Percentiles rank a stretch among this genome's conserved stretches.
Evolutionary conservation across 2,888 invertebrate species (phyloP).

Genomic region (Cyclophora albipunctata): DNA sequence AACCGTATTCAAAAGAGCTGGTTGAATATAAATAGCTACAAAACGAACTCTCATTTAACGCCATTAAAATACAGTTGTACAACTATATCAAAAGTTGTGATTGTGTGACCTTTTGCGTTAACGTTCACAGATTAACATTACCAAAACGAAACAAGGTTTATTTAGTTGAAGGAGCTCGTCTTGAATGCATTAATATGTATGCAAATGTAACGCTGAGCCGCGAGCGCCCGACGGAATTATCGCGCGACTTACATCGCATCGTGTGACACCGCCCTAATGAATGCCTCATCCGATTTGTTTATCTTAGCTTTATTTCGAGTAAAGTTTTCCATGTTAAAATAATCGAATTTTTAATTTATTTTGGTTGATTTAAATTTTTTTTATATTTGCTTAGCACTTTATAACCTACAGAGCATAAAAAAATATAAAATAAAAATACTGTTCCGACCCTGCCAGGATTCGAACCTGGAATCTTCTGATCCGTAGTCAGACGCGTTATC

Average conservation of each 20-base stretch:
- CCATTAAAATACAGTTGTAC: too few relatives aligned
- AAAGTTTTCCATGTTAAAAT: too few relatives aligned
- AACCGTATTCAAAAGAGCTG: too few relatives aligned
- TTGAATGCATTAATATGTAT: slow-evolving; percentile 36
- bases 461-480: slow-evolving; percentile 83
- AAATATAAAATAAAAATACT: slow-evolving; percentile 12
- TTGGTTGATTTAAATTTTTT: too few relatives aligned
- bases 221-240: slow-evolving; percentile 4
- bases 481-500: slow-evolving; percentile 84
- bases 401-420: slow-evolving; percentile 9
- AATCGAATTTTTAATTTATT: too few relatives aligned
- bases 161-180: slow-evolving; percentile 29
- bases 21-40: too few relatives aligned
- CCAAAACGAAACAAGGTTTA: slow-evolving; percentile 32
- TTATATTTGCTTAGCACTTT: too few relatives aligned
- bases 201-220: slow-evolving; percentile 23
- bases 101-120: slow-evolving; percentile 11
- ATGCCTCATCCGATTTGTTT: slow-evolving; percentile 14
- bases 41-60: too few relatives aligned
- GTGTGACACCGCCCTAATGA: slow-evolving; percentile 15
- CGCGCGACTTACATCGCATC: slow-evolving; percentile 10
- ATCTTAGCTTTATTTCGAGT: neutral
- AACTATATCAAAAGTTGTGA: slow-evolving; percentile 9
- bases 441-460: slow-evolving; percentile 77
- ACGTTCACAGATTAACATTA: slow-evolving; percentile 26